These are phyloP conservation scores for Drosophila biarmipes DNA, from an alignment of 1,140 invertebrate species.

Conservation along the genomic window DNA sequence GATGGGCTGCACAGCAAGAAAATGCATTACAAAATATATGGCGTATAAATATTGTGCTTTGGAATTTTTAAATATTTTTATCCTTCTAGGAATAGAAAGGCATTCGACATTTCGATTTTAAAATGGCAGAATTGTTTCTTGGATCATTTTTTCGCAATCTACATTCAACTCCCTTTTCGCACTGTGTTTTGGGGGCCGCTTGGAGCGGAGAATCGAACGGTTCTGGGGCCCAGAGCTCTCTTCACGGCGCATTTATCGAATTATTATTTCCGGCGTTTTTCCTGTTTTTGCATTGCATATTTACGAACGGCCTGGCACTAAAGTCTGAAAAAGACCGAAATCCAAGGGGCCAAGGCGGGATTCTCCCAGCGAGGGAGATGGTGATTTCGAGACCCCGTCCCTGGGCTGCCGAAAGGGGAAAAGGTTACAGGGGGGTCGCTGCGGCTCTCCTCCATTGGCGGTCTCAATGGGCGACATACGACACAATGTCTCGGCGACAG, in stretches of 20 bases:
- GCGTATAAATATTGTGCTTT: no score
- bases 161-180: no score
- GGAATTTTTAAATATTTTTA: no score
- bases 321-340: neutral
- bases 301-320: slow-evolving; percentile 4
- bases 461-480: slow-evolving; percentile 71
- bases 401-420: neutral
- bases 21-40: neutral
- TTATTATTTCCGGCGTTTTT: slow-evolving; percentile 81
- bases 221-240: slow-evolving; percentile 36
- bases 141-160: no score
- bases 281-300: slow-evolving; percentile 41
- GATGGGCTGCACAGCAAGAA: slow-evolving; percentile 12
- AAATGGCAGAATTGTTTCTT: no score
- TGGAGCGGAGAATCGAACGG: slow-evolving; percentile 27
- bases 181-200: slow-evolving; percentile 1
- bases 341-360: neutral
- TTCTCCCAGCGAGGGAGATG: slow-evolving; percentile 20
- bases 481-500: slow-evolving; percentile 77
- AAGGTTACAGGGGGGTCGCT: neutral
- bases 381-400: neutral
- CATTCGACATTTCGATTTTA: no score
- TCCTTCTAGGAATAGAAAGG: no score
- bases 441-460: slow-evolving; percentile 55
- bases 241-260: slow-evolving; percentile 80